A percentile compares a stretch with the other conserved stretches of the same genome.
Conservation (phyloP, 2,888 invertebrate species). For the Ophioninae sp. region DNA sequence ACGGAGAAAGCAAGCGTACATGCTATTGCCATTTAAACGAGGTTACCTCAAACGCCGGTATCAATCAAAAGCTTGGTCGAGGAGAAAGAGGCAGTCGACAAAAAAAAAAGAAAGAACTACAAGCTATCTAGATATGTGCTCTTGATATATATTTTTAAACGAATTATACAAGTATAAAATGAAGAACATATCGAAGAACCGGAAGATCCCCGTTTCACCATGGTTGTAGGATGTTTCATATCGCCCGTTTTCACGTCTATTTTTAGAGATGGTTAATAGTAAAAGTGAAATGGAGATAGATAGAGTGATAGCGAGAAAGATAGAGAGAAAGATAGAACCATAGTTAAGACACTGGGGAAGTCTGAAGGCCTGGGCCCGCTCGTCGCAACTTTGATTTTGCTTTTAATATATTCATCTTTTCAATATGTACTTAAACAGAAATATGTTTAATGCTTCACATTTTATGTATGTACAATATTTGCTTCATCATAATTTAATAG, state of each 20-base stretch:
- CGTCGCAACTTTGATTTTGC: slow-evolving; percentile 74
- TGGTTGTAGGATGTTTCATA: slow-evolving; percentile 40
- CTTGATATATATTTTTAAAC: slow-evolving; percentile 59
- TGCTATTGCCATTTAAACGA: background rate
- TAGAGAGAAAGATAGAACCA: slow-evolving; percentile 63
- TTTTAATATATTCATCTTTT: slow-evolving; percentile 71
- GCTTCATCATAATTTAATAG: slow-evolving; percentile 74
- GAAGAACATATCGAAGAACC: slow-evolving; percentile 39
- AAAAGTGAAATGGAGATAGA: slow-evolving; percentile 55
- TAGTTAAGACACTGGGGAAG: slow-evolving; percentile 78
- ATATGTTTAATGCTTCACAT: slow-evolving; percentile 61
- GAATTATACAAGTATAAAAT: slow-evolving; percentile 50
- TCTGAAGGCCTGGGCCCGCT: slow-evolving; percentile 75
- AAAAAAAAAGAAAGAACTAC: slow-evolving; percentile 51
- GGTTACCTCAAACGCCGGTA: background rate
- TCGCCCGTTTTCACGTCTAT: slow-evolving; percentile 70
- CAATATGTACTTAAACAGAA: slow-evolving; percentile 68
- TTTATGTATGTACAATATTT: slow-evolving; percentile 72
- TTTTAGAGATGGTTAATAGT: slow-evolving; percentile 68
- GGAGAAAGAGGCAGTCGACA: slow-evolving; percentile 29
- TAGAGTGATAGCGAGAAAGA: slow-evolving; percentile 50
- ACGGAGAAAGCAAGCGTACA: slow-evolving; percentile 44
- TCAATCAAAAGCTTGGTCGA: slow-evolving; percentile 1
- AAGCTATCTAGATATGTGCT: slow-evolving; percentile 50
- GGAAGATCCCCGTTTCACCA: background rate